A percentile compares a stretch with the other conserved stretches of the same genome.
These are phyloP conservation scores for Theocolax elegans DNA, from an alignment of 1,140 invertebrate species.

Conservation along the genomic window DNA sequence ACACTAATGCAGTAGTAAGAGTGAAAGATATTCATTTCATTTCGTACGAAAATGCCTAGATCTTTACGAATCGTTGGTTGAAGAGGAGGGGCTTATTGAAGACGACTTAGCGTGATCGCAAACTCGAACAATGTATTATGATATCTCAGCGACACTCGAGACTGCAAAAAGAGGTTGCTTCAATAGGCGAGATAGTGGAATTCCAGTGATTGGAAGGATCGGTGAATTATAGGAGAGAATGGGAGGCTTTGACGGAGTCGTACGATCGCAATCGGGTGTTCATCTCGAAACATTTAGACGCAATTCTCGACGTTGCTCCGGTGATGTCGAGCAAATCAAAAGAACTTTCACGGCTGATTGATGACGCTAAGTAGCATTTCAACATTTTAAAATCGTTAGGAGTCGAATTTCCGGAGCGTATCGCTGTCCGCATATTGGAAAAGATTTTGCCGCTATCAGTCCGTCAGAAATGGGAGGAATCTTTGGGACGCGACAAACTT, in stretches of 20 bases:
- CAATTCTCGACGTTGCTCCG: too few relatives aligned
- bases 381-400: neutral
- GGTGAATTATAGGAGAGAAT: conserved; percentile 48
- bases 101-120: too few relatives aligned
- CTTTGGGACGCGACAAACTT: neutral
- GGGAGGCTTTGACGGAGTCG: conserved; percentile 37
- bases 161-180: too few relatives aligned
- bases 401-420: neutral
- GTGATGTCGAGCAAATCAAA: neutral
- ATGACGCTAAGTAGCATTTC: neutral
- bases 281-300: conserved; percentile 37
- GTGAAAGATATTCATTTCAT: too few relatives aligned
- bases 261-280: conserved; percentile 43
- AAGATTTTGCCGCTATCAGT: neutral
- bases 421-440: neutral
- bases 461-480: neutral
- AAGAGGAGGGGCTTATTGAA: too few relatives aligned
- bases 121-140: too few relatives aligned
- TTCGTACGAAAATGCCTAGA: too few relatives aligned
- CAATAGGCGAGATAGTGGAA: too few relatives aligned
- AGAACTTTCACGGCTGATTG: neutral
- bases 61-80: too few relatives aligned
- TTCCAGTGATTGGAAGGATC: too few relatives aligned
- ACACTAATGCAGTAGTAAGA: too few relatives aligned
- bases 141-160: too few relatives aligned